phyloP scores from a whole-genome alignment of 2,888 invertebrate genomes.

The Nasonia oneida region DNA sequence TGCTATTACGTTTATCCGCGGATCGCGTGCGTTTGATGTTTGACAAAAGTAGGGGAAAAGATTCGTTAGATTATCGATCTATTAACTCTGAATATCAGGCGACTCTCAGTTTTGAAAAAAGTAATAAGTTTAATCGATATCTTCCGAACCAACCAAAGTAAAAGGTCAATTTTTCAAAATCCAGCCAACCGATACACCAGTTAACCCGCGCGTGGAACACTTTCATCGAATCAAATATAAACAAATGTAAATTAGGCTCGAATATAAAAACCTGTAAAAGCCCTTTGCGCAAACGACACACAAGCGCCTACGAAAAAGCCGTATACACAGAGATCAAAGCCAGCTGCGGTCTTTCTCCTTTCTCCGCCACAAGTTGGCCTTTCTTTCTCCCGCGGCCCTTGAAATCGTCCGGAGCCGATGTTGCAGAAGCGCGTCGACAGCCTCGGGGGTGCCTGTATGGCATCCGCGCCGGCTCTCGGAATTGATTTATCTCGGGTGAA shows the following conservation, averaged over 20 bases:
- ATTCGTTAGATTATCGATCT: not conserved
- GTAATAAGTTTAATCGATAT: too few relatives aligned
- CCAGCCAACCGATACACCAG: not conserved
- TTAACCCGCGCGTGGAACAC: not conserved
- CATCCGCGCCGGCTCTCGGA: not conserved
- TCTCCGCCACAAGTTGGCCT: not conserved
- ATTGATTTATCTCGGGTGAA: constrained; percentile 10
- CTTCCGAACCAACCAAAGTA: not conserved
- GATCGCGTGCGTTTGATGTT: not conserved
- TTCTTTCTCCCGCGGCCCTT: not conserved
- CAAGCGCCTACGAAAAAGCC: not conserved
- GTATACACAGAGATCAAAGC: not conserved
- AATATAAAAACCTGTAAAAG: not conserved
- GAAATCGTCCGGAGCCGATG: not conserved
- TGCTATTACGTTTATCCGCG: not conserved
- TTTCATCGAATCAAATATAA: not conserved
- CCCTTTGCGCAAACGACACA: not conserved
- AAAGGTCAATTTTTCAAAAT: constrained; percentile 4
- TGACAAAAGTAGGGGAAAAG: not conserved
- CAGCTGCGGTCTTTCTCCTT: constrained; percentile 1
- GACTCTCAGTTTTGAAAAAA: too few relatives aligned
- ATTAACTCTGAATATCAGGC: not conserved
- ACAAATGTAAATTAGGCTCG: not conserved
- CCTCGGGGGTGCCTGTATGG: not conserved
- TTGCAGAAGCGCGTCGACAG: not conserved